Evolutionary conservation across 2,797 vertebrate genomes (phyloP).

Genomic region (Spondyliosoma cantharus): DNA sequence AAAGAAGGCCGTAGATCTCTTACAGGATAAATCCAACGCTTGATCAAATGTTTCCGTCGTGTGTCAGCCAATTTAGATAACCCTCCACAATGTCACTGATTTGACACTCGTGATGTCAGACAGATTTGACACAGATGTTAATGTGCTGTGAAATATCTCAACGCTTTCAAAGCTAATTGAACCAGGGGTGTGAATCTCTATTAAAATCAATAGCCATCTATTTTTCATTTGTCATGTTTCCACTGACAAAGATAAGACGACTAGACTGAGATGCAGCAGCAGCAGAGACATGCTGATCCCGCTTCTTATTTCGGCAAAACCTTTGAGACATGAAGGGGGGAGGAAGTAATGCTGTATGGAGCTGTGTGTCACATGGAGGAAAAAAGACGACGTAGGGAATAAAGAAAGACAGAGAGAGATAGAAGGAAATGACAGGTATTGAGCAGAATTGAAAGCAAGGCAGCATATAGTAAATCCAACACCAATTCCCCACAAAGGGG

Average conservation of each 20-base stretch:
- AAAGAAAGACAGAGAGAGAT: background rate
- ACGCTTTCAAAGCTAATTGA: constrained; percentile 63
- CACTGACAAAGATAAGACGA: constrained; percentile 43
- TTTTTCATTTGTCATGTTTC: constrained; percentile 50
- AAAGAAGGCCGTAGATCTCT: constrained; percentile 22
- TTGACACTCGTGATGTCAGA: constrained; percentile 45
- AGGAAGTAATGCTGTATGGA: background rate
- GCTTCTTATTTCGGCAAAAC: constrained; percentile 46
- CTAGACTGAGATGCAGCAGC: constrained; percentile 8
- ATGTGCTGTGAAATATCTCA: constrained; percentile 62
- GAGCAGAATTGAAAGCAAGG: constrained; percentile 36
- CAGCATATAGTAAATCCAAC: constrained; percentile 54
- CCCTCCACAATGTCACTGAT: constrained; percentile 27
- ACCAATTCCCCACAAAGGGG: constrained; percentile 35
- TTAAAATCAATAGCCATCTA: constrained; percentile 64
- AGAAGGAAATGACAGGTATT: constrained; percentile 21
- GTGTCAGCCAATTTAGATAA: constrained; percentile 55
- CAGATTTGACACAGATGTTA: too few relatives aligned
- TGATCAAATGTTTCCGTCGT: constrained; percentile 52
- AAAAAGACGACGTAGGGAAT: background rate
- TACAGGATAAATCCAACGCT: constrained; percentile 24
- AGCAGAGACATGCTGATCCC: constrained; percentile 27
- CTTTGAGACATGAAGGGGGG: constrained; percentile 1
- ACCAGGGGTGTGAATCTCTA: constrained; percentile 55
- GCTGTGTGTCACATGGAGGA: background rate